Evolutionary conservation across 2,113 vertebrate species (phyloP).

Genomic region (Scortum barcoo): DNA sequence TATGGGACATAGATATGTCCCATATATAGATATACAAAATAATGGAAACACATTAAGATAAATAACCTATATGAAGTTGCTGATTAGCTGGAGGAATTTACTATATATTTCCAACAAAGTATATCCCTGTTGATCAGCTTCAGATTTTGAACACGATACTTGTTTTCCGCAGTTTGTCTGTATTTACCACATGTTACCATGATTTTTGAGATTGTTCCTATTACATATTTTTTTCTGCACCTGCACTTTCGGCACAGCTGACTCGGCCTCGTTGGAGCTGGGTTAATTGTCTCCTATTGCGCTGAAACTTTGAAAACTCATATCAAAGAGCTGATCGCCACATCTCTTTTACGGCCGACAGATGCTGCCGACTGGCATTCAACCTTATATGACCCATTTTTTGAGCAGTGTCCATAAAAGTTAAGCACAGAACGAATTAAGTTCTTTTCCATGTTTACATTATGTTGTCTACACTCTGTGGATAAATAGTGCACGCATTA

Average conservation of each 20-base stretch:
- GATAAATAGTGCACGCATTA: neutral
- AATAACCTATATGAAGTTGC: constrained; percentile 1
- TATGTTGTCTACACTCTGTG: neutral
- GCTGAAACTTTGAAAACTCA: neutral
- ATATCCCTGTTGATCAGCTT: neutral
- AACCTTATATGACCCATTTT: constrained; percentile 10
- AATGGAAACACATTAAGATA: constrained; percentile 19
- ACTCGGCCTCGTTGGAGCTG: constrained; percentile 8
- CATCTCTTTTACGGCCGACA: constrained; percentile 15
- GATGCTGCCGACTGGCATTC: constrained; percentile 8
- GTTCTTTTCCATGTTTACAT: constrained; percentile 33
- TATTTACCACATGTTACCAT: constrained; percentile 5
- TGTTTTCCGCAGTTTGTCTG: neutral
- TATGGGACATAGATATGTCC: neutral
- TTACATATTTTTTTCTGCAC: neutral
- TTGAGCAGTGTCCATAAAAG: neutral
- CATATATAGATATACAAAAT: constrained; percentile 8
- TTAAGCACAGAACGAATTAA: neutral
- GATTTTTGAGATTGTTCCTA: neutral
- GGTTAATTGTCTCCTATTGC: constrained; percentile 9
- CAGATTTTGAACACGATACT: neutral
- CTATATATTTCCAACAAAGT: neutral
- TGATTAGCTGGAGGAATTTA: constrained; percentile 12
- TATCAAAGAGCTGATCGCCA: constrained; percentile 20
- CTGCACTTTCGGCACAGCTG: constrained; percentile 4